phyloP scores from a whole-genome alignment of 2,113 vertebrate species.

The Carassius carassius region DNA sequence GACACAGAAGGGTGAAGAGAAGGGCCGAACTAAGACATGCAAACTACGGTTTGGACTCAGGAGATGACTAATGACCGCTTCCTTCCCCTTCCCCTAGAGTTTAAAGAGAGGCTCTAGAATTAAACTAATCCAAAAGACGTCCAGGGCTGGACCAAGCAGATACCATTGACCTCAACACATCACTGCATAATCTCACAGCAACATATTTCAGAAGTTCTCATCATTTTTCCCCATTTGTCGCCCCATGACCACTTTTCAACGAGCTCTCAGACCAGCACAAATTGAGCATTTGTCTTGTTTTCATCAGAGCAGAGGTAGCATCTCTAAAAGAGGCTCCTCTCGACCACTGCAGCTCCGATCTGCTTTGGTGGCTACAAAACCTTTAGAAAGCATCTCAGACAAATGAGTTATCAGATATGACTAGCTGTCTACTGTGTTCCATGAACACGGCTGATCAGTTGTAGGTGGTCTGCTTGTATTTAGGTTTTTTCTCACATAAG shows the following conservation, averaged over 20 bases:
- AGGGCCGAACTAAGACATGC: neutral
- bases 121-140: neutral
- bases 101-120: neutral
- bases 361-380: constrained; percentile 16
- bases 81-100: neutral
- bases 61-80: constrained; percentile 26
- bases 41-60: constrained; percentile 6
- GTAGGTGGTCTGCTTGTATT: neutral
- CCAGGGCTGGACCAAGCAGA: neutral
- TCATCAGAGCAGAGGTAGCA: neutral
- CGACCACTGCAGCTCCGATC: neutral
- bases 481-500: neutral
- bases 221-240: neutral
- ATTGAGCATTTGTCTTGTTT: neutral
- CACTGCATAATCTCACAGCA: neutral
- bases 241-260: neutral
- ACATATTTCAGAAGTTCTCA: neutral
- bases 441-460: constrained; percentile 45
- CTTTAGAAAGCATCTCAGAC: neutral
- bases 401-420: neutral
- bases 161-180: constrained; percentile 9
- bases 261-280: neutral
- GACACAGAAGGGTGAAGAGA: neutral
- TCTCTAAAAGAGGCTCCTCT: neutral
- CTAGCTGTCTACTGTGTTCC: constrained; percentile 33